A percentile compares a stretch with the other conserved stretches of the same genome.
These are phyloP conservation scores for Phortica magna DNA, from an alignment of 2,888 invertebrate species.

Conservation along the genomic window DNA sequence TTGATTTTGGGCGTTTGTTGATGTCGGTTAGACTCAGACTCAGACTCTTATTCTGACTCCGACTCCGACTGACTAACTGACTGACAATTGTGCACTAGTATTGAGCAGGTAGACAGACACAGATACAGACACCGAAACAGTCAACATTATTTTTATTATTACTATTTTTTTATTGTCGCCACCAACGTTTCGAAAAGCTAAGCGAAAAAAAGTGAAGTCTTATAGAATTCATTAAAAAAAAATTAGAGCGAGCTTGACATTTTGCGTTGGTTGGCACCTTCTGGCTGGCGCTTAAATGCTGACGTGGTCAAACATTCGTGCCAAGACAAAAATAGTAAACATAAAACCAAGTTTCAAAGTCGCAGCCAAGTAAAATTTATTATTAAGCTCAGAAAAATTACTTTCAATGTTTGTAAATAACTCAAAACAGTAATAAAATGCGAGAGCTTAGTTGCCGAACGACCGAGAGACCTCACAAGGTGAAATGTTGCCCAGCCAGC, in stretches of 20 bases:
- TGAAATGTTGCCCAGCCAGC: too few relatives aligned
- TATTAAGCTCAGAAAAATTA: too few relatives aligned
- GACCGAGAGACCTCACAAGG: too few relatives aligned
- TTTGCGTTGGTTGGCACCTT: neutral
- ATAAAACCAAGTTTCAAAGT: neutral
- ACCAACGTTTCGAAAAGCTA: too few relatives aligned
- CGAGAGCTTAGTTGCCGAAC: too few relatives aligned
- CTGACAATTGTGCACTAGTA: constrained; percentile 1
- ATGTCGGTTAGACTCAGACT: constrained; percentile 4
- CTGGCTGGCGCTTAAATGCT: neutral
- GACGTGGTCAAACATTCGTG: neutral
- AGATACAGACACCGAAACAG: neutral
- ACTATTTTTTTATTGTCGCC: neutral
- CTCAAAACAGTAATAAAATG: too few relatives aligned
- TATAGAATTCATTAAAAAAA: neutral
- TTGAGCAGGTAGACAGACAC: neutral
- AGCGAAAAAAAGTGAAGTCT: too few relatives aligned
- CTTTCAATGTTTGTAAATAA: too few relatives aligned
- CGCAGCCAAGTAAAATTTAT: too few relatives aligned
- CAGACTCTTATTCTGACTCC: neutral
- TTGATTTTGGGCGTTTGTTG: constrained; percentile 8
- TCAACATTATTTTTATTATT: neutral
- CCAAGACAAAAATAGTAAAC: neutral
- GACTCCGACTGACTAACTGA: too few relatives aligned
- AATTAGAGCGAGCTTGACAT: neutral